These are phyloP conservation scores for Nothoprocta pentlandii DNA, from an alignment of 2,113 vertebrate genomes.

Conservation along the genomic window DNA sequence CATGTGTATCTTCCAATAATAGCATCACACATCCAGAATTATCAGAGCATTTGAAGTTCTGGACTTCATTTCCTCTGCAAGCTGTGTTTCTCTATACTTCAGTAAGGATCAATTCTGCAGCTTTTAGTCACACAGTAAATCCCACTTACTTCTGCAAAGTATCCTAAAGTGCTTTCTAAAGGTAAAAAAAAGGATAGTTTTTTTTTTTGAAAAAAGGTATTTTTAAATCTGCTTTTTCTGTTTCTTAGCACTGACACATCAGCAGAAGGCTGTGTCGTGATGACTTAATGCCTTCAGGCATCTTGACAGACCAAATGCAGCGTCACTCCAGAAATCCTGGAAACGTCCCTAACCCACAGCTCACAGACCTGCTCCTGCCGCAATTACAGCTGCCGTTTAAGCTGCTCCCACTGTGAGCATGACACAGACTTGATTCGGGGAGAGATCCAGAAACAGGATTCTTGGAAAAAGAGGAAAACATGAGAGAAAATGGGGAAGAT, in stretches of 20 bases:
- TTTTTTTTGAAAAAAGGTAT: not conserved
- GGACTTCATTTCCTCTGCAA: no score
- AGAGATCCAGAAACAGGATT: not conserved
- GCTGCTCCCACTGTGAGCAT: not conserved
- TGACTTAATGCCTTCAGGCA: not conserved
- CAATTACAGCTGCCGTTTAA: not conserved
- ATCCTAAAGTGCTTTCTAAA: not conserved
- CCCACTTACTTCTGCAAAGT: not conserved
- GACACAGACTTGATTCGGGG: not conserved
- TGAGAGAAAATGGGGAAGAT: not conserved
- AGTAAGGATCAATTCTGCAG: not conserved
- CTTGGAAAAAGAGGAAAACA: not conserved
- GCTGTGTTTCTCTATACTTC: not conserved
- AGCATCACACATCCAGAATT: not conserved
- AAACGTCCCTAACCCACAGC: not conserved
- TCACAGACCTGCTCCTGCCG: not conserved
- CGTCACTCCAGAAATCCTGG: not conserved
- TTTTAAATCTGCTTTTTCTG: not conserved
- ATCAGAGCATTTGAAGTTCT: not conserved
- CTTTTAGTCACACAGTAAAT: not conserved
- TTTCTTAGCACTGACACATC: conserved; percentile 8
- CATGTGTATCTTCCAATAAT: fast-evolving
- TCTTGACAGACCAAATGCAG: not conserved
- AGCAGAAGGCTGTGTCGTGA: not conserved
- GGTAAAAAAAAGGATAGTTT: not conserved